A percentile compares a stretch with the other conserved stretches of the same genome.
Conservation (phyloP, 2,113 vertebrate genomes). For the Columbina picui region DNA sequence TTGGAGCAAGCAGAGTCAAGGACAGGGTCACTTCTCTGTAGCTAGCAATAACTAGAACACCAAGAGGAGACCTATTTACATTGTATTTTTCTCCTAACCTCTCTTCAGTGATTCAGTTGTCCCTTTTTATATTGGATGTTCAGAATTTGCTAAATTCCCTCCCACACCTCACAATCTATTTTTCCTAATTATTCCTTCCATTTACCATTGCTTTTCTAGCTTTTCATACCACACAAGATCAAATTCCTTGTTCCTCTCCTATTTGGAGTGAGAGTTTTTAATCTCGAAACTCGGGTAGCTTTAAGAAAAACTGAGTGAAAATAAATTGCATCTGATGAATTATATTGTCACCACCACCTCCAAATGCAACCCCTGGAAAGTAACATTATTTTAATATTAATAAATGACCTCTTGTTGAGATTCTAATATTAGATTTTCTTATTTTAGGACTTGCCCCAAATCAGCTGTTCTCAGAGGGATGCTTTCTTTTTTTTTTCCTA, state of each 20-base stretch:
- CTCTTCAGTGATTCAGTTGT: neutral
- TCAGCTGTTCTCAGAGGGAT: neutral
- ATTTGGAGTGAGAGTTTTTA: neutral
- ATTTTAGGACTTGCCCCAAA: neutral
- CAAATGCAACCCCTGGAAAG: neutral
- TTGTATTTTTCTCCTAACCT: neutral
- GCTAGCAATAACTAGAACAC: neutral
- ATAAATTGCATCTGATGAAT: neutral
- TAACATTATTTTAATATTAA: neutral
- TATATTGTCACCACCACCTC: neutral
- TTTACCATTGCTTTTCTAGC: neutral
- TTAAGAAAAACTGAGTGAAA: neutral
- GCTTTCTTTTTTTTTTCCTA: neutral
- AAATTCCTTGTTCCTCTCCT: neutral
- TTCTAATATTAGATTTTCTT: neutral
- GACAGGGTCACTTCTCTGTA: accelerated
- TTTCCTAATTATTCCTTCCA: neutral
- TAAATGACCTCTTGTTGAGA: neutral
- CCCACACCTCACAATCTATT: neutral
- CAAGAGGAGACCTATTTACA: neutral
- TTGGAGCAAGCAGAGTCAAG: neutral
- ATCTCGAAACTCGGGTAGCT: neutral
- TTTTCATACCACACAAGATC: neutral
- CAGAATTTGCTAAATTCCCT: neutral
- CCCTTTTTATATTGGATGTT: neutral